Evolutionary conservation across 2,888 invertebrate genomes (phyloP), one percentile per base, ranked within the genome.

Genomic region (Napeogenes sylphis): DNA sequence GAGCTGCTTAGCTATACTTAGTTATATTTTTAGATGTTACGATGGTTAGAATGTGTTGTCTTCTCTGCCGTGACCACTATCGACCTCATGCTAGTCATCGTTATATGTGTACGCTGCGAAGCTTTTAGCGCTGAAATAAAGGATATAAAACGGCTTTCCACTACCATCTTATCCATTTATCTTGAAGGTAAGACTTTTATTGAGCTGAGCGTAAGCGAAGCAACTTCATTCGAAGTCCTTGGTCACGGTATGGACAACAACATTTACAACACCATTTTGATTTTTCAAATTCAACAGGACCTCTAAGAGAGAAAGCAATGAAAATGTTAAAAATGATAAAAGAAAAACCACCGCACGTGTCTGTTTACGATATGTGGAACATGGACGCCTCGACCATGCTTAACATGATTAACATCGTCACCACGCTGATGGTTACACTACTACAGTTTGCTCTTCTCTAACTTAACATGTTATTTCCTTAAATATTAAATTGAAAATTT

Each of bases 281-380:
- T 56, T 32, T 38, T 79, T 10, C 42, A 42, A 21, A 10, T 42
- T 42, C 10, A 79, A 61, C 72, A 89, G 88, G 88, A 0, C 77
- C 77, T 2, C 59, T 84, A 30, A 70, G 87, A 61, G 75, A 77
- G 46, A 87, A 84, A 69, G 83, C 85, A 0, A 80, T 78, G 45
- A 78, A 70, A 58, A 85, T 87, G 79, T 72, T 83, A 58, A 81
- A 79, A 58, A 68, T 82, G 55, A 78, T 85, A 56, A 81, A 85
- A 56, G 79, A 82, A 42, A 75, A 73, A 2, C 82, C 86, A 2
- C 83, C 83, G 0, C 67, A 70, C 4, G 75, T 80, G 56, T 76
- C 77, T 0, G 72, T 81, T 2, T 81, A 77, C 64, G 76, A 71
- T 55, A 78, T 80, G 75, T 80, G 76, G 77, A 12, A 71, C 4